Percentiles rank a stretch among this genome's conserved stretches.
phyloP scores from a whole-genome alignment of 1,140 invertebrate genomes.

The Protaetia brevitarsis region DNA sequence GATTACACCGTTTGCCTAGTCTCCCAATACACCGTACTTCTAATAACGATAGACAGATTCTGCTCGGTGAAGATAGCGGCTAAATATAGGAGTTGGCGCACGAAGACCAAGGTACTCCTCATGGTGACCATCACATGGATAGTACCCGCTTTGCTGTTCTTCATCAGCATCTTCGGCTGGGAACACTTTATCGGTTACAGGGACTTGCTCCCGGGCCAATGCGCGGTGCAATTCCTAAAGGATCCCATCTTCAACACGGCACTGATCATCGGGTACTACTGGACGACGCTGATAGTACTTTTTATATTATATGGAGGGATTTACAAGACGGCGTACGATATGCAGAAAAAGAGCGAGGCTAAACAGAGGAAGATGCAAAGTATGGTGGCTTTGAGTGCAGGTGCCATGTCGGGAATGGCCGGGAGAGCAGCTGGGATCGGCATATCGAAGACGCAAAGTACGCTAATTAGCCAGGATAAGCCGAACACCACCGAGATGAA shows the following conservation, averaged over 20 bases:
- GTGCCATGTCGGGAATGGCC: slow-evolving; percentile 85
- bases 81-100: slow-evolving; percentile 94
- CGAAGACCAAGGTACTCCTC: slow-evolving; percentile 86
- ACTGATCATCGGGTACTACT: slow-evolving; percentile 97
- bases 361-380: slow-evolving; percentile 93
- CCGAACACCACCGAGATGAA: slow-evolving; percentile 32
- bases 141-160: slow-evolving; percentile 93
- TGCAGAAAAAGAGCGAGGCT: slow-evolving; percentile 96
- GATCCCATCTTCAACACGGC: slow-evolving; percentile 97
- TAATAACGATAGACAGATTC: slow-evolving; percentile 98
- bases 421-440: slow-evolving; percentile 82
- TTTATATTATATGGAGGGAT: slow-evolving; percentile 96
- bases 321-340: slow-evolving; percentile 96
- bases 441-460: slow-evolving; percentile 72
- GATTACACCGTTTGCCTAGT: slow-evolving; percentile 99
- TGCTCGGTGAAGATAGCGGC: slow-evolving; percentile 99
- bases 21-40: slow-evolving; percentile 97
- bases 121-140: slow-evolving; percentile 98
- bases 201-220: slow-evolving; percentile 83
- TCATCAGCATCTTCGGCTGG: slow-evolving; percentile 99
- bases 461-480: slow-evolving; percentile 69
- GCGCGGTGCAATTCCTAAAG: slow-evolving; percentile 96
- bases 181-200: slow-evolving; percentile 93
- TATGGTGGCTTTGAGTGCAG: slow-evolving; percentile 84
- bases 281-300: slow-evolving; percentile 90